Conservation (phyloP, 2,113 vertebrate genomes). For the Silurus glanis region DNA sequence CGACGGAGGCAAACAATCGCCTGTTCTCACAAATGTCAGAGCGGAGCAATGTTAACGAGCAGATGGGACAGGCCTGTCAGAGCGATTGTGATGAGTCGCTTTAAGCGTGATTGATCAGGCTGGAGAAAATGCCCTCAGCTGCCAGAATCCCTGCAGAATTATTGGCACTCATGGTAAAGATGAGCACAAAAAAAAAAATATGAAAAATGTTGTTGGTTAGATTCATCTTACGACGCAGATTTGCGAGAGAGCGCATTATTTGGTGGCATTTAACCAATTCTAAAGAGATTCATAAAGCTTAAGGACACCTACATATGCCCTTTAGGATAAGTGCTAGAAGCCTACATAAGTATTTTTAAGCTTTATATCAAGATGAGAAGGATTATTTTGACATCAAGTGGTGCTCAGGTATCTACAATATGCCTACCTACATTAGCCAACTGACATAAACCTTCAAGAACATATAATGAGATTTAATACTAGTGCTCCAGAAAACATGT, state of each 20-base stretch:
- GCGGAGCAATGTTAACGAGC: slow-evolving; percentile 13
- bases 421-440: neutral
- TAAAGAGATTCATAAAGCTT: neutral
- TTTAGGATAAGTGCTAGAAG: neutral
- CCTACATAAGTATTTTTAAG: neutral
- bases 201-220: neutral
- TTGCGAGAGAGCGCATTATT: neutral
- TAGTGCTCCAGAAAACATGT: neutral
- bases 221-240: neutral
- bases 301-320: neutral
- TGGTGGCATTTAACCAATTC: neutral
- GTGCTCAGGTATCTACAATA: neutral
- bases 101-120: slow-evolving; percentile 26
- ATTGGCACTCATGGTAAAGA: neutral
- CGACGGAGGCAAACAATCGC: slow-evolving; percentile 24
- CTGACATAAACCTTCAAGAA: neutral
- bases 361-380: neutral
- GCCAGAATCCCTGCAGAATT: slow-evolving; percentile 1
- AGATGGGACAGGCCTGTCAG: slow-evolving; percentile 17
- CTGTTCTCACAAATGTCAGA: slow-evolving; percentile 18
- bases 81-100: slow-evolving; percentile 16
- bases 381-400: neutral
- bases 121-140: slow-evolving; percentile 7
- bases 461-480: neutral
- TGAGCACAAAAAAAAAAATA: neutral